Percentiles rank a stretch among this genome's conserved stretches.
Conservation (phyloP, 2,113 vertebrate genomes). For the Ctenomys sociabilis region DNA sequence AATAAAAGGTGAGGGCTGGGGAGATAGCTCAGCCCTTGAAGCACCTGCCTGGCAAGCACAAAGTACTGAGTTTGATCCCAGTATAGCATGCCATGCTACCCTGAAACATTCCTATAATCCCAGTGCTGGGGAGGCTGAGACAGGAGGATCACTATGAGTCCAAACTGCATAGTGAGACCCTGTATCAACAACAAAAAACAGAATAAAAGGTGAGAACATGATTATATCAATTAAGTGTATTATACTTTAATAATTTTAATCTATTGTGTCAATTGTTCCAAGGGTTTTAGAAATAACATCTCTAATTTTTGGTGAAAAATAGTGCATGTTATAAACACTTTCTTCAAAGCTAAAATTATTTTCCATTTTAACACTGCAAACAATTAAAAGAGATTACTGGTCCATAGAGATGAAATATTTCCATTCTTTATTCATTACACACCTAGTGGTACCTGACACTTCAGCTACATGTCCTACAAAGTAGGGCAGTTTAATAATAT, state of each 20-base stretch:
- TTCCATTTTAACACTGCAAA: slow-evolving; percentile 45
- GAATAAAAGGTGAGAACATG: slow-evolving; percentile 12
- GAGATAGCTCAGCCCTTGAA: too few species aligned
- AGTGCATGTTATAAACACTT: slow-evolving; percentile 50
- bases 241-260: background rate
- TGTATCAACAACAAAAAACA: too few species aligned
- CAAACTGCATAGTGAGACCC: too few species aligned
- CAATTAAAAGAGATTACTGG: background rate
- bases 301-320: slow-evolving; percentile 50
- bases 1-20: background rate
- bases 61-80: too few species aligned
- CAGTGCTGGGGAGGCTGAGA: too few species aligned
- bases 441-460: slow-evolving; percentile 35
- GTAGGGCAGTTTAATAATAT: slow-evolving; percentile 40
- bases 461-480: background rate
- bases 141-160: too few species aligned
- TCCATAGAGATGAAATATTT: slow-evolving; percentile 31
- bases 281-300: slow-evolving; percentile 17
- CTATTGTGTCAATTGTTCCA: background rate
- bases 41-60: too few species aligned
- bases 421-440: slow-evolving; percentile 20
- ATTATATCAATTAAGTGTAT: background rate
- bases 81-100: too few species aligned
- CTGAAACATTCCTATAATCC: too few species aligned
- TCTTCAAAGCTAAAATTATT: slow-evolving; percentile 31